Conservation (phyloP, 2,113 vertebrate genomes). For the Murina feae region DNA sequence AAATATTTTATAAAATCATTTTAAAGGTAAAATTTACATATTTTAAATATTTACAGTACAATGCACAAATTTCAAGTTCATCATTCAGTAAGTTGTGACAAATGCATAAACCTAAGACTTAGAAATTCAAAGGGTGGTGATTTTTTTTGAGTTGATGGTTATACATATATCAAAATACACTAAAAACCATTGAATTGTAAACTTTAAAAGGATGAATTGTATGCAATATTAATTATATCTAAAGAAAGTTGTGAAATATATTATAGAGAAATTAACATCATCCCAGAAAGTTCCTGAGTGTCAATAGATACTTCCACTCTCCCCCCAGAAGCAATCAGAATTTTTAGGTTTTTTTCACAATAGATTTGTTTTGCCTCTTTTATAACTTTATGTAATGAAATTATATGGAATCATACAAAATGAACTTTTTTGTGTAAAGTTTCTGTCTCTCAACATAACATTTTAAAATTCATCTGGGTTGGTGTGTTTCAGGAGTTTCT, state of each 20-base stretch:
- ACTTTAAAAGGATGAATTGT: neutral
- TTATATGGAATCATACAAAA: neutral
- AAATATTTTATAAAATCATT: conserved; percentile 10
- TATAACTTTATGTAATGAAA: neutral
- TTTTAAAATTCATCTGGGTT: neutral
- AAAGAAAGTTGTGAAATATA: neutral
- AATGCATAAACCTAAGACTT: neutral
- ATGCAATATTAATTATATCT: neutral
- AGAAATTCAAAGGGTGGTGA: neutral
- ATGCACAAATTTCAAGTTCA: neutral
- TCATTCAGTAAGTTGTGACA: neutral
- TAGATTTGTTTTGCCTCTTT: neutral
- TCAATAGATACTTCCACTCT: neutral
- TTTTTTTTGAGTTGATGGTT: neutral
- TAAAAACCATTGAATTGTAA: neutral
- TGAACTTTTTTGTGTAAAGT: neutral
- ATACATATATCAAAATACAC: neutral
- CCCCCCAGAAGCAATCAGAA: neutral
- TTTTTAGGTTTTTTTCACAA: neutral
- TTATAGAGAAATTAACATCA: neutral
- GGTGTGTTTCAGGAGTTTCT: neutral
- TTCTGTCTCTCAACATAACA: neutral
- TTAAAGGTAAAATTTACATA: neutral
- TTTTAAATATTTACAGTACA: neutral
- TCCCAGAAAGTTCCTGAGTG: neutral